phyloP scores from a whole-genome alignment of 2,113 vertebrate genomes.

The Dasyprocta punctata region DNA sequence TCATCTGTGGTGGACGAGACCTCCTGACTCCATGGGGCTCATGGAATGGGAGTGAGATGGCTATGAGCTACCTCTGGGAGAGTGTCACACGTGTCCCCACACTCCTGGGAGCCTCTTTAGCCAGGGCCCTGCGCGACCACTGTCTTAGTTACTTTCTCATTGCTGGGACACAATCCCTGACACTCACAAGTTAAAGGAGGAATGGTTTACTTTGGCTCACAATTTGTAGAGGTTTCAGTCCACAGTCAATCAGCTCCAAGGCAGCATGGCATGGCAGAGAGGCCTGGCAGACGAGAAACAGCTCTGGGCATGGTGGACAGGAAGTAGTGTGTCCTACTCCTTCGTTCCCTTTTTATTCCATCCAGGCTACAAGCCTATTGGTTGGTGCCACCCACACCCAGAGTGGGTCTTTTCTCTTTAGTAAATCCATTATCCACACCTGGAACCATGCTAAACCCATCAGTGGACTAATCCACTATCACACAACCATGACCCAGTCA shows the following conservation, averaged over 20 bases:
- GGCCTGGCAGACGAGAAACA: background rate
- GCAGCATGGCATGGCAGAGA: background rate
- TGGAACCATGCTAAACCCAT: background rate
- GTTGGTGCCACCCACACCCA: background rate
- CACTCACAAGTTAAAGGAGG: background rate
- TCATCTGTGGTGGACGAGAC: accelerated
- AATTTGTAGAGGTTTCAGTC: background rate
- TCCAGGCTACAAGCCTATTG: background rate
- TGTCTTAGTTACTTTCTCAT: background rate
- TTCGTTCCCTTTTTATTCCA: background rate
- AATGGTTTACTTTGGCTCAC: background rate
- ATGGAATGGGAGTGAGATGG: accelerated
- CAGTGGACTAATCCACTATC: background rate
- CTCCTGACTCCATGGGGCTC: accelerated
- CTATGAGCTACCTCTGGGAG: background rate
- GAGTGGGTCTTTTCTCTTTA: background rate
- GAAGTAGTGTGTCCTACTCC: background rate
- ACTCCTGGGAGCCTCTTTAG: accelerated
- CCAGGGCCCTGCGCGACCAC: accelerated
- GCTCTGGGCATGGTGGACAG: background rate
- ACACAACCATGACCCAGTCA: background rate
- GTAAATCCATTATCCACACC: background rate
- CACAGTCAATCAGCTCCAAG: background rate
- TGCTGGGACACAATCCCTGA: background rate
- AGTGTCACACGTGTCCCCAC: accelerated